Conservation (phyloP, 2,888 invertebrate genomes). For the Trimorus sp. region DNA sequence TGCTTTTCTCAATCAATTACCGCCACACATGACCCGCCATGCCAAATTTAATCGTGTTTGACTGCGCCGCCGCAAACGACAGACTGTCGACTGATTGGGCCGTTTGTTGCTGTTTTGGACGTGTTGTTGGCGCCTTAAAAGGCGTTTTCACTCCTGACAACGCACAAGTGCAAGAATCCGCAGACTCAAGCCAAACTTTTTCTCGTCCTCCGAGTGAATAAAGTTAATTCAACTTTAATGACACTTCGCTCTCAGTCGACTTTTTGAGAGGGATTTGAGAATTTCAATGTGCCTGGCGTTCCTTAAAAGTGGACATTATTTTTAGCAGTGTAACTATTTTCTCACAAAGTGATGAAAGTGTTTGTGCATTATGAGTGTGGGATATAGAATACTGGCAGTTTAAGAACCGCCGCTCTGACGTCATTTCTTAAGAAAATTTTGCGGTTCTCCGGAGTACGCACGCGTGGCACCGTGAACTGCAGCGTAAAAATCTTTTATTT, state of each 20-base stretch:
- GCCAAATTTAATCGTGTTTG: slow-evolving; percentile 16
- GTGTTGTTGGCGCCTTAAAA: slow-evolving; percentile 51
- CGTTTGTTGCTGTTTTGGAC: neutral
- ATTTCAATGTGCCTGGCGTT: slow-evolving; percentile 19
- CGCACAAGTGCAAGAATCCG: slow-evolving; percentile 24
- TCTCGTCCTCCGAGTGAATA: neutral
- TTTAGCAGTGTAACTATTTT: slow-evolving; percentile 38
- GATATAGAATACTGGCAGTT: slow-evolving; percentile 42
- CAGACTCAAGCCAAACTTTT: neutral
- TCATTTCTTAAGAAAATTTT: neutral
- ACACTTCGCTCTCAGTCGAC: neutral
- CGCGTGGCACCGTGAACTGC: neutral
- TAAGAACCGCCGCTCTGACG: neutral
- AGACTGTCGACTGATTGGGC: slow-evolving; percentile 1
- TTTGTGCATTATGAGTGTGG: slow-evolving; percentile 29
- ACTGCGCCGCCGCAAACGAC: neutral
- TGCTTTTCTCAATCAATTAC: slow-evolving; percentile 22
- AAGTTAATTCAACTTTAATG: too few relatives aligned
- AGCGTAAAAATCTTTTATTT: too few relatives aligned
- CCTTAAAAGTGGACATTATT: slow-evolving; percentile 33
- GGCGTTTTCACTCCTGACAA: slow-evolving; percentile 48
- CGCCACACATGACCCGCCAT: slow-evolving; percentile 7
- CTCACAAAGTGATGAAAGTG: slow-evolving; percentile 47
- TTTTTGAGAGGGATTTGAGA: neutral
- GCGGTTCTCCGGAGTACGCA: neutral